These are phyloP conservation scores for Fragum sueziense DNA, from an alignment of 2,888 invertebrate genomes.

Conservation along the genomic window DNA sequence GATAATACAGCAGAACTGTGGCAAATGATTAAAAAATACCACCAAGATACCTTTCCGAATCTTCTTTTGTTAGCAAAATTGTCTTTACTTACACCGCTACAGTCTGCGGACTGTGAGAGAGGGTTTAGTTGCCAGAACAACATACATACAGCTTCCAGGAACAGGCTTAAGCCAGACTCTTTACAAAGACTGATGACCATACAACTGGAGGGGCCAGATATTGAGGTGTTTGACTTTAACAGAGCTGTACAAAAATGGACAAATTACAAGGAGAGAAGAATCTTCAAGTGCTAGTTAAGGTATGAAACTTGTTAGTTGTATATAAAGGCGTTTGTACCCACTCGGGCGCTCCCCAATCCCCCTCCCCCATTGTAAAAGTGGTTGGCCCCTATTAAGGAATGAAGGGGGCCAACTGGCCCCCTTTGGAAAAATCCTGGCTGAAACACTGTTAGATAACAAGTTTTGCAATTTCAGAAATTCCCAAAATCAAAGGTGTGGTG, in stretches of 20 bases:
- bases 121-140: constrained; percentile 16
- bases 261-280: neutral
- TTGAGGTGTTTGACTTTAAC: neutral
- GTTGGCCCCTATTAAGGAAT: too few species aligned
- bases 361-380: too few species aligned
- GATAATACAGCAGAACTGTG: neutral
- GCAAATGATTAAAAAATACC: neutral
- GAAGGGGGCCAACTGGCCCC: too few species aligned
- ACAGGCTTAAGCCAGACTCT: neutral
- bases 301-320: too few species aligned
- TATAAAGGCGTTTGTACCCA: too few species aligned
- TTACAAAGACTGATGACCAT: neutral
- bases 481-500: too few species aligned
- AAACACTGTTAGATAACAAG: too few species aligned
- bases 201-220: neutral
- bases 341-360: too few species aligned
- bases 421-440: too few species aligned
- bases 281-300: too few species aligned
- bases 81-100: neutral
- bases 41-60: constrained; percentile 12
- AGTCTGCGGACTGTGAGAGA: constrained; percentile 12
- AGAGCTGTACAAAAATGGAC: neutral
- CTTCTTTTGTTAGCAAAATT: neutral
- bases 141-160: constrained; percentile 1
- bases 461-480: too few species aligned